These are phyloP conservation scores for Solea senegalensis DNA, from an alignment of 2,113 vertebrate species.

Conservation along the genomic window DNA sequence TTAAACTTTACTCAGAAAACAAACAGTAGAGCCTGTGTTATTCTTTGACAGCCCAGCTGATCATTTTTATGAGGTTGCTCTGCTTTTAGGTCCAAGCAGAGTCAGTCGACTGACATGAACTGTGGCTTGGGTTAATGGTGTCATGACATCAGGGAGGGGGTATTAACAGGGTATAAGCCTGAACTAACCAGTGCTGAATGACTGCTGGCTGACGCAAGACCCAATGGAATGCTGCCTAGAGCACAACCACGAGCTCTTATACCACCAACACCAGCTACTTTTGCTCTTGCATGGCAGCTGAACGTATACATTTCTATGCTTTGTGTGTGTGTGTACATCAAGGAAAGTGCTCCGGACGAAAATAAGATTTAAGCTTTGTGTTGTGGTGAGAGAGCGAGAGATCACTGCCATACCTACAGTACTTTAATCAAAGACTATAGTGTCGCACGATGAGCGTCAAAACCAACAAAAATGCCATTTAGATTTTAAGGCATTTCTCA, in stretches of 20 bases:
- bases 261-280: slow-evolving; percentile 51
- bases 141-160: slow-evolving; percentile 70
- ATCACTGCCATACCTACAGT: background rate
- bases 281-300: slow-evolving; percentile 8
- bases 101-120: slow-evolving; percentile 53
- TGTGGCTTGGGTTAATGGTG: slow-evolving; percentile 69
- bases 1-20: slow-evolving; percentile 8
- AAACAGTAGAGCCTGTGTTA: background rate
- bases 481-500: slow-evolving; percentile 4
- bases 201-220: slow-evolving; percentile 78
- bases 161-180: slow-evolving; percentile 78
- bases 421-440: background rate
- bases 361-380: slow-evolving; percentile 9
- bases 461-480: background rate
- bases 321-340: background rate
- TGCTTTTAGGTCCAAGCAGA: slow-evolving; percentile 43
- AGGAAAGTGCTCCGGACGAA: background rate
- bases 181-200: slow-evolving; percentile 73
- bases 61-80: slow-evolving; percentile 23
- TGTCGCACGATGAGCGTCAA: background rate
- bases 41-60: slow-evolving; percentile 24
- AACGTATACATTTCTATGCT: background rate
- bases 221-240: slow-evolving; percentile 77
- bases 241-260: slow-evolving; percentile 62
- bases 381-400: slow-evolving; percentile 1